Evolutionary conservation across 2,113 vertebrate genomes (phyloP).

Genomic region (Zingel zingel): DNA sequence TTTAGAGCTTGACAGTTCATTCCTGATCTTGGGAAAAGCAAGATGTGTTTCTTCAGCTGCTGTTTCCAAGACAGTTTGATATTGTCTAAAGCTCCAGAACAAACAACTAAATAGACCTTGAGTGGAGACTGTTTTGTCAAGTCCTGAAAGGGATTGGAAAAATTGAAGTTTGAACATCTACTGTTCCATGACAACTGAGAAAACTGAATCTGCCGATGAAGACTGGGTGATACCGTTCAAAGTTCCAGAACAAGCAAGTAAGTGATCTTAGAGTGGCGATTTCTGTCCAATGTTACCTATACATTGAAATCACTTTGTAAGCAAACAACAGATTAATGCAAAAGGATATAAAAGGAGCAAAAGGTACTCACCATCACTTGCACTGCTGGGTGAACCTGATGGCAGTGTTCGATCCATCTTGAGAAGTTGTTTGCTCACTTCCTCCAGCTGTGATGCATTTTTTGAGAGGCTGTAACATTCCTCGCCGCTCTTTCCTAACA

Average conservation of each 20-base stretch:
- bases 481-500: conserved; percentile 60
- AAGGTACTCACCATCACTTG: conserved; percentile 62
- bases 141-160: background rate
- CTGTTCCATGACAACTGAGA: background rate
- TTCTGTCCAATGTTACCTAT: background rate
- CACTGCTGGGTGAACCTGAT: conserved; percentile 23
- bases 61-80: background rate
- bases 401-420: conserved; percentile 64
- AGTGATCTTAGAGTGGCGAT: background rate
- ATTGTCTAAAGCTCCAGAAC: background rate
- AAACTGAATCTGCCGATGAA: background rate
- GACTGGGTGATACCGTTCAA: background rate
- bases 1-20: background rate
- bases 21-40: background rate
- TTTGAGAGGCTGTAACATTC: conserved; percentile 64
- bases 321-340: background rate
- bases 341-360: background rate
- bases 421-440: conserved; percentile 73
- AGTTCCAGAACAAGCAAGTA: background rate
- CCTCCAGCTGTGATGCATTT: conserved; percentile 66
- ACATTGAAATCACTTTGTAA: background rate
- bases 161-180: background rate
- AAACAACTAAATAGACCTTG: background rate
- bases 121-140: background rate
- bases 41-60: background rate